A percentile compares a stretch with the other conserved stretches of the same genome.
Conservation (phyloP, 2,113 vertebrate genomes). For the Eubucco bourcierii region DNA sequence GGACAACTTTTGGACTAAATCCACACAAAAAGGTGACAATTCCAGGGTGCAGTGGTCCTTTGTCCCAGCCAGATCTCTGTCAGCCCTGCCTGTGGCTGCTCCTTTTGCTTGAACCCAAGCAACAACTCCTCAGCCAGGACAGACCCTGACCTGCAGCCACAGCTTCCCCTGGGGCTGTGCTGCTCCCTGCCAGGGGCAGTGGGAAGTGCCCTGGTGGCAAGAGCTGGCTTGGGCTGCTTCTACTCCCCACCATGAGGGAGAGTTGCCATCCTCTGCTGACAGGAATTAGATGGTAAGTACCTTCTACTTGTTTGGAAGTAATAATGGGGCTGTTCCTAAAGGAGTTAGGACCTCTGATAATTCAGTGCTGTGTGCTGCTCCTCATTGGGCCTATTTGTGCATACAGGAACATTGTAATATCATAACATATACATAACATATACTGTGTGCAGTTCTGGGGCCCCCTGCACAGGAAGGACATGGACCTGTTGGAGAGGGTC, state of each 20-base stretch:
- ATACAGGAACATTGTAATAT: not conserved
- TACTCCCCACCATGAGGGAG: fast-evolving
- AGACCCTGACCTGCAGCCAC: fast-evolving
- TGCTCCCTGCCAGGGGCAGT: fast-evolving
- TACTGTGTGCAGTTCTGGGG: too few relatives aligned
- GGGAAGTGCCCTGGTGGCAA: too few relatives aligned
- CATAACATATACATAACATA: too few relatives aligned
- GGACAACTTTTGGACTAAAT: fast-evolving
- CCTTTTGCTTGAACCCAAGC: too few relatives aligned
- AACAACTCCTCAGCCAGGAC: too few relatives aligned
- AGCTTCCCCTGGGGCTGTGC: too few relatives aligned
- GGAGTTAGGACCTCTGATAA: not conserved
- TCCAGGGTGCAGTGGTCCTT: fast-evolving
- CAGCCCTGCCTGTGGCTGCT: too few relatives aligned
- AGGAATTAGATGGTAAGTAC: fast-evolving
- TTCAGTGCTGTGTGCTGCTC: fast-evolving
- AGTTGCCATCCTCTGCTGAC: fast-evolving
- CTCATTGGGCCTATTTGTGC: not conserved
- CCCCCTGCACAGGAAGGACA: too few relatives aligned
- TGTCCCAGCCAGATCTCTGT: too few relatives aligned
- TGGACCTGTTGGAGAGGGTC: too few relatives aligned
- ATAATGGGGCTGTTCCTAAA: not conserved
- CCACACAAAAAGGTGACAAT: fast-evolving
- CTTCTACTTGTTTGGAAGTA: not conserved
- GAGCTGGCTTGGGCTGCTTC: fast-evolving